Conservation (phyloP, 2,797 vertebrate species). For the Notolabrus celidotus region DNA sequence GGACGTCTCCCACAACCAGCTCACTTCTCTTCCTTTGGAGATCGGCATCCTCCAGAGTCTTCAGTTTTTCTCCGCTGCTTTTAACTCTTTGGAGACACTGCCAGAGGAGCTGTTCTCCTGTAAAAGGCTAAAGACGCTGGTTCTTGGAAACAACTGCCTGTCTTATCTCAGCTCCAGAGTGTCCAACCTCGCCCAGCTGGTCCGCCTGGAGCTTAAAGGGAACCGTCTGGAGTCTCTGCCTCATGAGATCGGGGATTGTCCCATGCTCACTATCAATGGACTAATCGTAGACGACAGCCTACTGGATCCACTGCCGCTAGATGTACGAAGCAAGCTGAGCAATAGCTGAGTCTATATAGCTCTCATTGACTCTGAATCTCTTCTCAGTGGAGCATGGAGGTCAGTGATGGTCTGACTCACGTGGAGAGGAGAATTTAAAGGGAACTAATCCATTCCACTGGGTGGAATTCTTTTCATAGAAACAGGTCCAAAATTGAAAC, state of each 20-base stretch:
- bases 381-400: background rate
- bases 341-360: slow-evolving; percentile 68
- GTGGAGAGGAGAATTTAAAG: background rate
- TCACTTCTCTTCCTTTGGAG: slow-evolving; percentile 86
- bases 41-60: slow-evolving; percentile 89
- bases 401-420: background rate
- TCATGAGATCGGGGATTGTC: slow-evolving; percentile 84
- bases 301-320: slow-evolving; percentile 84
- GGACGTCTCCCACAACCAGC: slow-evolving; percentile 90
- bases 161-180: slow-evolving; percentile 83
- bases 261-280: slow-evolving; percentile 78
- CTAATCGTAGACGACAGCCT: slow-evolving; percentile 86
- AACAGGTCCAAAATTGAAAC: slow-evolving; percentile 15
- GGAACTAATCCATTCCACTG: background rate
- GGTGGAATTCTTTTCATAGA: background rate
- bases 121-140: slow-evolving; percentile 86
- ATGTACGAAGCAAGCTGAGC: slow-evolving; percentile 82
- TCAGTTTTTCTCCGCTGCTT: slow-evolving; percentile 88
- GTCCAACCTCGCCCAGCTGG: slow-evolving; percentile 82
- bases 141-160: slow-evolving; percentile 87
- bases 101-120: slow-evolving; percentile 92
- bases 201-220: slow-evolving; percentile 88
- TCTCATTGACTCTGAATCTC: slow-evolving; percentile 2
- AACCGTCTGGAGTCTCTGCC: slow-evolving; percentile 89
- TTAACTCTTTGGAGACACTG: slow-evolving; percentile 88